Evolutionary conservation across 2,113 vertebrate genomes (phyloP), one percentile per base, ranked within the genome.

Genomic region (Chunga burmeisteri): DNA sequence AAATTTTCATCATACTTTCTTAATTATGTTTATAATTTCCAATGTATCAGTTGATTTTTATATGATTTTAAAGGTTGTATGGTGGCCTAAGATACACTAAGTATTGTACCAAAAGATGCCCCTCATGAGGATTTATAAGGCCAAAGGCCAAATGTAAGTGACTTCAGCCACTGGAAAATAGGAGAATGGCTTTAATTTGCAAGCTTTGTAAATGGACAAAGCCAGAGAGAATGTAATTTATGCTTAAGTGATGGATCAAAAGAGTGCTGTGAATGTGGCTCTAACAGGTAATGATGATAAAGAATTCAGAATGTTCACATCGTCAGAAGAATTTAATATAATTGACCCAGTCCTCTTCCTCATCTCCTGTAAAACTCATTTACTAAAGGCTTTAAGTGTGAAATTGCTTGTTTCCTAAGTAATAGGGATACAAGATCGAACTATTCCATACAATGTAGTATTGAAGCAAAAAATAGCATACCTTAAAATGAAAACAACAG

Each of bases 391-490:
- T 86, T 66, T 88, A 77, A 88, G 62, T 92, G 82, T 95, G 91
- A 95, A 94, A 97, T 97, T 93, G 34, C 27, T 81, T 95, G 63
- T 90, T 96, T 94, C 92, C 82, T 96, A 90, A 80, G 83, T 83
- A 73, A 83, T 62, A 70, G 25, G 13, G 47, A 70, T 72, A 47
- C 19, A 66, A 86, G 46, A 86, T 66, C 4, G 1, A 92, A 46
- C 50, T 32, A 55, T 58, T 20, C 15, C 10, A 18, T 65, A 59
- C 10, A 3, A 73, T 58, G 17, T 40, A 53, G 55, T 70, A 58
- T 2, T 12, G 46, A 74, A 70, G 13, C 30, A 86, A 78, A 36
- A 88, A 90, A 68, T 56, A 47, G 82, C 61, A 49, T 32, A 53
- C 25, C 15, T 92, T 22, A 82, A 80, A 86, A 63, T 58, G 40